Base-by-base conservation (phyloP, 2,888 invertebrate species). In the Phorcus lineatus region DNA sequence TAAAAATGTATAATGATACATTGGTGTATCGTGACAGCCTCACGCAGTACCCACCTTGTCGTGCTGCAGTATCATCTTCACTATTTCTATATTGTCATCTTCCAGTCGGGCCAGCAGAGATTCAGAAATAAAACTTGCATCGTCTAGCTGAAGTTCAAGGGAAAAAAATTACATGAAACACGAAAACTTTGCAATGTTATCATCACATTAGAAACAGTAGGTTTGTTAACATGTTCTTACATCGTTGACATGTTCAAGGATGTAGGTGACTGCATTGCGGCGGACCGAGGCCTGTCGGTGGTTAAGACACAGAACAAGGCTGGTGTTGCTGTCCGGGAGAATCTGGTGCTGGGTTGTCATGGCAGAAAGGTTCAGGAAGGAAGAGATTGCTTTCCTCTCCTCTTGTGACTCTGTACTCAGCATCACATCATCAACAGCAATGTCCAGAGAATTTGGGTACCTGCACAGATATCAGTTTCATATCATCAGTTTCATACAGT, bases 201-300 rank as follows among this genome's bases (percentile, higher is more conserved):
- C 36, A 36, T 36, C 36, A 40, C 36, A 66, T 22, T 24, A 55
- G 1, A 16, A 16, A 36, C 4, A 74, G n/a, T 31, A 28, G 19
- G 40, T 52, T 36, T 24, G 53, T 2, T 17, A 31, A 31, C 19
- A 40, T 40, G 16, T 78, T 78, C 95, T 91, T 28, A 96, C 92
- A 90, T 74, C 80, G 53, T 85, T 74, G 22, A 84, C 75, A 95
- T 94, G 83, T 91, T 24, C 91, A 86, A 95, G 93, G 13, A 97
- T 93, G 84, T 95, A 95, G 85, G 95, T 94, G 0, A 97, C 94
- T 0, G 96, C 96, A 88, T 95, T 94, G 1, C 95, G 93, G 84
- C 97, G 94, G 78, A 96, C 94, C 74, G 95, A 93, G 0, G 95
- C 92, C 87, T 95, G 95, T 0, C 95, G 94, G 92, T 97, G 96